These are phyloP conservation scores for Eupithecia inturbata DNA, from an alignment of 2,888 invertebrate species.

Conservation along the genomic window DNA sequence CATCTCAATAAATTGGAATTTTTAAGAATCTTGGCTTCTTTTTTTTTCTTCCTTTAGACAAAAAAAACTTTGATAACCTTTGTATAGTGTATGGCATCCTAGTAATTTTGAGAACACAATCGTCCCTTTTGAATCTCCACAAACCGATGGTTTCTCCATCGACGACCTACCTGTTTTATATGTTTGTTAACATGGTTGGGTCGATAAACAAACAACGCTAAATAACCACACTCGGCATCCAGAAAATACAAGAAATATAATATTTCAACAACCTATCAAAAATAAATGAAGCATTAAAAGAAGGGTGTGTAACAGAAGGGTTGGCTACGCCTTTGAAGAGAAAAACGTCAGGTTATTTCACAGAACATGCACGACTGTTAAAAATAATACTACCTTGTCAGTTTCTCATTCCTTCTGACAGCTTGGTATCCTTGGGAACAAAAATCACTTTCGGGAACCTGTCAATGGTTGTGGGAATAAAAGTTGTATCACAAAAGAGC, in stretches of 20 bases:
- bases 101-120: neutral
- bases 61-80: neutral
- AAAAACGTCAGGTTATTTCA: conserved; percentile 16
- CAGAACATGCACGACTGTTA: conserved; percentile 14
- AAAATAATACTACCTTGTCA: conserved; percentile 11
- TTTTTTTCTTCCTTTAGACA: no score
- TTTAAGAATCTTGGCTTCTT: neutral
- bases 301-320: neutral
- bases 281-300: conserved; percentile 22
- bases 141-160: neutral
- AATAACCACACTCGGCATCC: conserved; percentile 8
- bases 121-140: neutral
- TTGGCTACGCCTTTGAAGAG: conserved; percentile 12
- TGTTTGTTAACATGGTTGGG: neutral
- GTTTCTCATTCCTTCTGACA: conserved; percentile 14
- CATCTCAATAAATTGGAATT: neutral
- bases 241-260: conserved; percentile 8
- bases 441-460: conserved; percentile 12
- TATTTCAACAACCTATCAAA: neutral
- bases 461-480: conserved; percentile 13
- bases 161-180: neutral
- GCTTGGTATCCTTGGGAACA: conserved; percentile 18
- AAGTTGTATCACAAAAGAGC: neutral
- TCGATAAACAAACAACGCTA: neutral
- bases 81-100: neutral